Base-by-base conservation (phyloP, 2,797 vertebrate genomes). In the Sus cebifrons region DNA sequence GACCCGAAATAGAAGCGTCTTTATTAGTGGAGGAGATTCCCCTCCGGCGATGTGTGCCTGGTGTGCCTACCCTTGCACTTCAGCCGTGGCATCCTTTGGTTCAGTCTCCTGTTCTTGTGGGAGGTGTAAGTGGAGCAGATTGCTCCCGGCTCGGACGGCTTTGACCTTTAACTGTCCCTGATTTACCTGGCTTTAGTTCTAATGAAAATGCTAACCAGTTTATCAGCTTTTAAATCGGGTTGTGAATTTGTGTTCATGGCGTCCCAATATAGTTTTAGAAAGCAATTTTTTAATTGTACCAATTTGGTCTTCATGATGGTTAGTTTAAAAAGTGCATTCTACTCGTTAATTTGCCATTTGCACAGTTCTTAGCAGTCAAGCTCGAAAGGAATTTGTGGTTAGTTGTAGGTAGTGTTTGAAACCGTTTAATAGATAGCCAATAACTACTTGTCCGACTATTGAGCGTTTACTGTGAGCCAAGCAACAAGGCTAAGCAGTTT, bases 151-250 rank as follows among this genome's bases (percentile, higher is more conserved):
- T 86, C 32, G 73, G 78, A 25, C 54, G 88, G 74, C 82, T 91
- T 93, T 93, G 95, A 96, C 96, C 93, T 96, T 96, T 97, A 96
- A 65, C 86, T 97, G 93, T 89, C 89, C 94, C 91, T 7, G 67
- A 52, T 88, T 68, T 85, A 23, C 32, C 65, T 87, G 84, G 68
- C 52, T 65, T 85, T 27, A 82, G 40, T 25, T 49, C 49, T 52
- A 8, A 54, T 9, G 64, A 82, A 62, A 74, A 74, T 75, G 90
- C 85, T 44, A 73, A 65, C n/a, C 40, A 12, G 52, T 74, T 89
- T 40, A 54, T n/a, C n/a, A 79, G 82, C 15, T 88, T 94, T 93
- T 62, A 17, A 14, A 77, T 70, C 2, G n/a, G 58, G 23, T 68
- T 86, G 44, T 73, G 88, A 70, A 54, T 81, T 32, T 58, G 87